Conservation (phyloP, 2,888 invertebrate genomes). For the Leucoma salicis region DNA sequence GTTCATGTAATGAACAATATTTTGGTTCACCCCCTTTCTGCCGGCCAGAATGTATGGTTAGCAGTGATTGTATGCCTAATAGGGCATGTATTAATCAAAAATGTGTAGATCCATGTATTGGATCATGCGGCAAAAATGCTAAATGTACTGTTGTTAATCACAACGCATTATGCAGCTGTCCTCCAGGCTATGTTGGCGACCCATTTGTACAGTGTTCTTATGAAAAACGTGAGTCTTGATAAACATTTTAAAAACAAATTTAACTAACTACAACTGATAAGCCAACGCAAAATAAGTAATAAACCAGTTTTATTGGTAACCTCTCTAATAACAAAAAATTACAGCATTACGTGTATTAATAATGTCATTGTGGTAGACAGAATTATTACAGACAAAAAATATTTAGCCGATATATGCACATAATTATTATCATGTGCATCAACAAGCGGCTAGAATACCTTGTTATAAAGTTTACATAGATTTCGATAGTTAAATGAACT, state of each 20-base stretch:
- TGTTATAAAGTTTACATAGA: no score
- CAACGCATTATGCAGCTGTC: conserved; percentile 92
- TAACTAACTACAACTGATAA: not conserved
- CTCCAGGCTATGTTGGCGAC: conserved; percentile 88
- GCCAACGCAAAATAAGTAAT: no score
- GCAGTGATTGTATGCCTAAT: conserved; percentile 91
- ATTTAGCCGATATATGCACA: no score
- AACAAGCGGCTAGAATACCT: no score
- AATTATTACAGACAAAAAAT: no score
- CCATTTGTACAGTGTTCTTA: conserved; percentile 88
- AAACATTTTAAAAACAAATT: not conserved
- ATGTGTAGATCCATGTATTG: conserved; percentile 91
- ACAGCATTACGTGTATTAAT: no score
- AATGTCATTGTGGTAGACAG: no score
- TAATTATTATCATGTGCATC: no score
- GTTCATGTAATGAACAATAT: conserved; percentile 90
- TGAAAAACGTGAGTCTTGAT: conserved; percentile 84
- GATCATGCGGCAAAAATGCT: conserved; percentile 91
- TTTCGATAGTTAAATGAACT: no score
- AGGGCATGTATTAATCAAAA: conserved; percentile 90
- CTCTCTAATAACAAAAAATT: no score
- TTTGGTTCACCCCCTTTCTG: conserved; percentile 90
- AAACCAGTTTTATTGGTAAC: no score
- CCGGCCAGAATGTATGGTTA: conserved; percentile 91
- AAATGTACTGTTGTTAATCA: conserved; percentile 92